Evolutionary conservation across 1,140 invertebrate species (phyloP), one percentile per base, ranked within the genome.

Genomic region (Drosophila micromelanica): DNA sequence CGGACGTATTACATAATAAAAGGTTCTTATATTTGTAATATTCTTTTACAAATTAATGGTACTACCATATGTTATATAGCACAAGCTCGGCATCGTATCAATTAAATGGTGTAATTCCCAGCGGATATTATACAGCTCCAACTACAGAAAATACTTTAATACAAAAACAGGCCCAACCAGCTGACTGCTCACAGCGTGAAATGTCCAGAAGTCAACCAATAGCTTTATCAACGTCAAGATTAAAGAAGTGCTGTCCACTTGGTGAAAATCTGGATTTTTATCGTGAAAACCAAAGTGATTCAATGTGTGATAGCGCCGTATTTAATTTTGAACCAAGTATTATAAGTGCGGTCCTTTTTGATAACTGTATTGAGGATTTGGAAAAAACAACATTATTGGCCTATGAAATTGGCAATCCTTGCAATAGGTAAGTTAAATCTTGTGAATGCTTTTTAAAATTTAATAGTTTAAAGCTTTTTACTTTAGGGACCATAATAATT

Each of bases 291-390:
- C 72, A 91, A 62, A 91, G 77, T 32, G 77, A 80, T 37, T 76
- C 84, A 0, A 74, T 86, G 52, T 92, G 91, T 38, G 87, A 90
- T 38, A 81, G 57, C n/a, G 73, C 72, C 15, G 51, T 72, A 1
- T n/a, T 73, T 12, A 54, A 57, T 6, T 90, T 92, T 60, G 54
- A 84, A 17, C 91, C 89, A 8, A 73, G 61, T 42, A 57, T 90
- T 30, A 90, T 92, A 35, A 84, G 69, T 49, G 91, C 80, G 5
- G 76, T 80, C 5, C 71, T 92, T 3, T 92, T 73, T 55, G 90
- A 92, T 13, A 91, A 91, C 46, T 92, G 91, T 42, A 91, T 92
- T 38, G 91, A 92, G 17, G 91, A 92, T 54, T 67, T 87, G 42
- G 90, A 92, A 73, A 55, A 74, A 27, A n/a, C 32, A 1, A 70